These are phyloP conservation scores for Adelges cooleyi DNA, from an alignment of 1,140 invertebrate species.

Conservation along the genomic window DNA sequence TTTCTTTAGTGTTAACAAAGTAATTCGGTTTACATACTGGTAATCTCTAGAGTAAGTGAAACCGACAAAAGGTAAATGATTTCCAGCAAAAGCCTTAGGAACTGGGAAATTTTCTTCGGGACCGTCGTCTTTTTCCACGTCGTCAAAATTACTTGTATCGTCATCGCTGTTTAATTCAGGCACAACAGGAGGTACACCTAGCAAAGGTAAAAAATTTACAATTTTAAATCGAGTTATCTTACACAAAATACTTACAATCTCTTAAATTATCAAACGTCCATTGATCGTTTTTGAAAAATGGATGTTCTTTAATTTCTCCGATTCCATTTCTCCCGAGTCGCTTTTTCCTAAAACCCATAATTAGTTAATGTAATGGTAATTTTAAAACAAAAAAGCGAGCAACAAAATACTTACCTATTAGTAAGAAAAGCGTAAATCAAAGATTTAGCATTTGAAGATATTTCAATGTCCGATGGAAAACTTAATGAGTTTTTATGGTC, in stretches of 20 bases:
- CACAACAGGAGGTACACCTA: slow-evolving; percentile 84
- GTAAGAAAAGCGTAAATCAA: slow-evolving; percentile 89
- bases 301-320: slow-evolving; percentile 87
- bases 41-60: slow-evolving; percentile 95
- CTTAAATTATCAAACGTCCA: slow-evolving; percentile 96
- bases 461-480: slow-evolving; percentile 90
- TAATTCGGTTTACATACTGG: slow-evolving; percentile 41
- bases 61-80: slow-evolving; percentile 96
- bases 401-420: slow-evolving; percentile 48
- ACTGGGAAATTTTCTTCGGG: slow-evolving; percentile 84
- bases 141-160: slow-evolving; percentile 97
- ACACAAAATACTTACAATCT: slow-evolving; percentile 61
- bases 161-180: slow-evolving; percentile 90
- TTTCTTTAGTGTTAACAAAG: not conserved
- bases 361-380: slow-evolving; percentile 8
- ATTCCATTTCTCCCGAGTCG: slow-evolving; percentile 88
- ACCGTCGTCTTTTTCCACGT: slow-evolving; percentile 84
- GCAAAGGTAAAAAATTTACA: slow-evolving; percentile 28
- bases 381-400: slow-evolving; percentile 3
- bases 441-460: slow-evolving; percentile 80
- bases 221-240: not conserved
- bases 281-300: slow-evolving; percentile 92
- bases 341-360: slow-evolving; percentile 49
- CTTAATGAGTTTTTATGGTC: slow-evolving; percentile 90
- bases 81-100: slow-evolving; percentile 94